These are phyloP conservation scores for Brachionichthys hirsutus DNA, from an alignment of 2,113 vertebrate genomes.

Conservation along the genomic window DNA sequence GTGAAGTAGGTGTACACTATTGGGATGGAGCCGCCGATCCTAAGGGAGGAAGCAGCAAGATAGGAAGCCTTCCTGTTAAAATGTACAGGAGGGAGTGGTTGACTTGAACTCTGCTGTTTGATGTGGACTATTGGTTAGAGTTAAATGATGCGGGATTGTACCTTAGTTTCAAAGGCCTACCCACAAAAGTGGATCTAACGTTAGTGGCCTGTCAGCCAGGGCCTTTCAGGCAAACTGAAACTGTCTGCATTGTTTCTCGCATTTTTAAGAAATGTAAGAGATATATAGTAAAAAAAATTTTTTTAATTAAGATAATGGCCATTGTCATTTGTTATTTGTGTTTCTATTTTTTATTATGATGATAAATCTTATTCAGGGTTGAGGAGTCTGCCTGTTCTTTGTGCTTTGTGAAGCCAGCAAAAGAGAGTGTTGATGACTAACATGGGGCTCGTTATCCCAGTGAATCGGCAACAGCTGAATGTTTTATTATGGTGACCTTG, in stretches of 20 bases:
- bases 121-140: no score
- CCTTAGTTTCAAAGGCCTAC: no score
- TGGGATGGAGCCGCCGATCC: conserved; percentile 92
- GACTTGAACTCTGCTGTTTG: no score
- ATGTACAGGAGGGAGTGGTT: background rate
- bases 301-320: background rate
- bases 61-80: no score
- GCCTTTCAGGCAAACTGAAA: no score
- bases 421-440: conserved; percentile 19
- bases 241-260: no score
- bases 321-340: background rate
- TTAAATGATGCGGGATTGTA: background rate
- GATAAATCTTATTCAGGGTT: background rate
- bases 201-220: no score
- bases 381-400: conserved; percentile 3
- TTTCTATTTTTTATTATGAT: background rate
- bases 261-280: no score
- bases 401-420: conserved; percentile 16
- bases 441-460: conserved; percentile 27
- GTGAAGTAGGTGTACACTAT: conserved; percentile 98
- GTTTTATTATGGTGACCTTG: conserved; percentile 31
- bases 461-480: conserved; percentile 28
- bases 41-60: conserved; percentile 50
- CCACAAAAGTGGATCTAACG: background rate
- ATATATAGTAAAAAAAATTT: no score